phyloP scores from a whole-genome alignment of 2,113 vertebrate species.

The Pungitius pungitius region DNA sequence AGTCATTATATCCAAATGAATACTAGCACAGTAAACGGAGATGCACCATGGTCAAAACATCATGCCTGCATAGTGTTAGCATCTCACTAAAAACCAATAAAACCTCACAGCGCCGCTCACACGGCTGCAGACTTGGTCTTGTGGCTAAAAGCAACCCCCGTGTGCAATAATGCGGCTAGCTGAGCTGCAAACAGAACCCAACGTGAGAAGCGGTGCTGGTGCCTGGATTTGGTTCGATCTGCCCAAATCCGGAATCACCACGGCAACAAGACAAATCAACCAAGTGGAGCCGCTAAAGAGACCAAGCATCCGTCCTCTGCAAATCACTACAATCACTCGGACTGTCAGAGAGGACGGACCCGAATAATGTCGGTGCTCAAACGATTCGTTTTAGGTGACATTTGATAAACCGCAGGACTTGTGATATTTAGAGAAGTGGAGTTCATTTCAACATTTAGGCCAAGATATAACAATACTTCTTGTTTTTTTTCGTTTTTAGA shows the following conservation, averaged over 20 bases:
- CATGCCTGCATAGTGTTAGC: background rate
- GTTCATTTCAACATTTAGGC: background rate
- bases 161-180: background rate
- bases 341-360: no score
- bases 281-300: constrained; percentile 3
- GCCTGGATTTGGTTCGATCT: constrained; percentile 2
- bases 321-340: no score
- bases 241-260: background rate
- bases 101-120: no score
- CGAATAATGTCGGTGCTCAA: background rate
- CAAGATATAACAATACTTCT: background rate
- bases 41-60: background rate
- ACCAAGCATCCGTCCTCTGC: constrained; percentile 7
- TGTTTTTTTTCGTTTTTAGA: background rate
- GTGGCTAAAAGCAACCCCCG: background rate
- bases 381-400: no score
- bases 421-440: no score
- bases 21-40: background rate
- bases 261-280: background rate
- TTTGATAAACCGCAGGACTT: no score
- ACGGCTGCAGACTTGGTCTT: background rate
- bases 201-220: background rate
- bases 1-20: background rate
- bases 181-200: background rate
- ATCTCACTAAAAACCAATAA: background rate